Evolutionary conservation across 2,113 vertebrate genomes (phyloP), one percentile per base, ranked within the genome.

Genomic region (Epinephelus cyanopodus): DNA sequence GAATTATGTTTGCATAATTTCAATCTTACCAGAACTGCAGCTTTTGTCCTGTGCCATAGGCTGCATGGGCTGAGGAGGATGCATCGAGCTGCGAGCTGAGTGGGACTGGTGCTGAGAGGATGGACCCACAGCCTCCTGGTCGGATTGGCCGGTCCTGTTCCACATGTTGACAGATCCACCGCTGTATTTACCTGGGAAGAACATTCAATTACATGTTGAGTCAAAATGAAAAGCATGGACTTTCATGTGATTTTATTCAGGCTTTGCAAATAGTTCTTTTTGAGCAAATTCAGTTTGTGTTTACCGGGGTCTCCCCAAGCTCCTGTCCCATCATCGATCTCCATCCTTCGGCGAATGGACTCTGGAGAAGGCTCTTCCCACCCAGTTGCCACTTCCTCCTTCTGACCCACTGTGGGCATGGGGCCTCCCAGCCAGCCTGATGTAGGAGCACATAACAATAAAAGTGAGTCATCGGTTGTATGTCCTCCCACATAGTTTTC

Each of bases 341-440:
- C 98, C 96, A 97, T 99, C 81, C 97, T 97, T 6, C 98, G 96
- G 53, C 98, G 96, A 63, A 99, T 94, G 21, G 98, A 98, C 85
- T 99, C 98, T 0, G 99, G 98, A 83, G 98, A 99, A 0, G 98
- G 98, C 76, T 99, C 98, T 93, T 99, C 98, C 99, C 99, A 99
- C 73, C 99, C 98, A 0, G 96, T 96, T 14, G 97, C 7, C 42
- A 96, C 95, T 47, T 97, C 97, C 79, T 98, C 97, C 92, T 98
- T 99, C 1, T 92, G 73, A 0, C 96, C 89, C 14, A 62, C 84
- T 13, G 96, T 91, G 1, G 97, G 96, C 45, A 98, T 96, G 0
- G 98, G 97, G 10, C 97, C 98, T 21, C 97, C 98, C 13, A 95
- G 90, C 98, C 98, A 99, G 67, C 98, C 97, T 0, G 93, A 81